Conservation (phyloP, 1,140 invertebrate genomes). For the Antheraea mylitta region DNA sequence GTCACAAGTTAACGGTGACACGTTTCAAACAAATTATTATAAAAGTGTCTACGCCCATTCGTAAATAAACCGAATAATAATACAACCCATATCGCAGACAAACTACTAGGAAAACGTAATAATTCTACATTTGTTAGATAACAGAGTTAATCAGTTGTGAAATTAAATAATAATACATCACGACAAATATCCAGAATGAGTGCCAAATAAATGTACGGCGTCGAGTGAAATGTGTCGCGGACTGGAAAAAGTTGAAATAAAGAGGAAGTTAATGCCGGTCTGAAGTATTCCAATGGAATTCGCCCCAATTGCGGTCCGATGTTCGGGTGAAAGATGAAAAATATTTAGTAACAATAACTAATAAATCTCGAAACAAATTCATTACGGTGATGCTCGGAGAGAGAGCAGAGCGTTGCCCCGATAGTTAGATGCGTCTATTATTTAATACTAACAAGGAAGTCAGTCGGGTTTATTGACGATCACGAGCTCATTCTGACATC, state of each 20-base stretch:
- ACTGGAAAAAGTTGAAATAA: slow-evolving; percentile 37
- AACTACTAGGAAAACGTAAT: not conserved
- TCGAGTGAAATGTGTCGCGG: slow-evolving; percentile 43
- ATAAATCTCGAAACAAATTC: not conserved
- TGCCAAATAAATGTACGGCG: slow-evolving; percentile 35
- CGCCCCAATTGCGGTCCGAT: slow-evolving; percentile 50
- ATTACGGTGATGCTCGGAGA: not conserved
- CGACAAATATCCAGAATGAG: slow-evolving; percentile 31
- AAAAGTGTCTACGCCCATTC: no score
- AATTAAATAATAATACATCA: slow-evolving; percentile 53
- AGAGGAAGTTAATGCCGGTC: slow-evolving; percentile 39
- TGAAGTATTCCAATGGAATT: slow-evolving; percentile 39
- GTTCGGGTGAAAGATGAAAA: slow-evolving; percentile 27
- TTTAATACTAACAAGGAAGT: slow-evolving; percentile 4
- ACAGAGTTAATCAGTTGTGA: slow-evolving; percentile 40
- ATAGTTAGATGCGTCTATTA: not conserved
- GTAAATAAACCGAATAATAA: not conserved
- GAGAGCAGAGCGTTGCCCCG: not conserved
- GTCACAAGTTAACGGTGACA: no score
- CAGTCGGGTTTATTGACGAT: not conserved
- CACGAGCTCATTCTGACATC: not conserved
- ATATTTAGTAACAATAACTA: slow-evolving; percentile 6
- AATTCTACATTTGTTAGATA: slow-evolving; percentile 28
- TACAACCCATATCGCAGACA: not conserved
- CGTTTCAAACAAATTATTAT: no score